phyloP scores from a whole-genome alignment of 2,113 vertebrate species.

The Prinia subflava region DNA sequence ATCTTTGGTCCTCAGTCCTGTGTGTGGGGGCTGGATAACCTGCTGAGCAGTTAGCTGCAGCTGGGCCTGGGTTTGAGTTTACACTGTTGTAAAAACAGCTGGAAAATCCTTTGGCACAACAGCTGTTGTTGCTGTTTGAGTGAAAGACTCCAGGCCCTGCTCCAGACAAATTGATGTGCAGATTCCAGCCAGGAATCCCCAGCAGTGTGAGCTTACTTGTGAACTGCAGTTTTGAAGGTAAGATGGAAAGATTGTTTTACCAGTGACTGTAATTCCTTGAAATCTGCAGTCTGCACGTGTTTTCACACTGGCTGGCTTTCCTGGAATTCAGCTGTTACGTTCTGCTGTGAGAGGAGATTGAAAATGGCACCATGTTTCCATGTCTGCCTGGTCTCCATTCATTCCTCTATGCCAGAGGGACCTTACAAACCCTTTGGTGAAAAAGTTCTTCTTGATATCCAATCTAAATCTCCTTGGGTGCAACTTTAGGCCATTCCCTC shows the following conservation, averaged over 20 bases:
- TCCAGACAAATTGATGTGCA: not conserved
- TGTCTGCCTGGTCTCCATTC: not conserved
- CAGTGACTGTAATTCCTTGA: not conserved
- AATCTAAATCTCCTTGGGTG: rapidly evolving
- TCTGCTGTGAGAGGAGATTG: not conserved
- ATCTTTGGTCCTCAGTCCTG: not conserved
- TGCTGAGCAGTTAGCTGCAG: not conserved
- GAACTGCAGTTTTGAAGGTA: not conserved
- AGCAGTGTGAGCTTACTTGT: not conserved
- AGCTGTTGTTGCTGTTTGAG: not conserved
- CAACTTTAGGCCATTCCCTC: rapidly evolving
- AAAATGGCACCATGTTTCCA: not conserved
- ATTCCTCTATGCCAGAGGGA: not conserved
- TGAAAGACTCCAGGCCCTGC: not conserved
- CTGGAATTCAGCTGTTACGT: not conserved
- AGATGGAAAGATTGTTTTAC: not conserved
- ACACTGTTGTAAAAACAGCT: not conserved
- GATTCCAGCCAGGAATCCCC: not conserved
- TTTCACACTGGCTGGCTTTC: not conserved
- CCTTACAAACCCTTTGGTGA: not conserved
- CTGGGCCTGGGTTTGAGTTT: not conserved
- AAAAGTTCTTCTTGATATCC: not conserved
- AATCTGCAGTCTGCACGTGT: not conserved
- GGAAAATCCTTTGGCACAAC: not conserved
- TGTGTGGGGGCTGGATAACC: not conserved